Base-by-base conservation (phyloP, 2,888 invertebrate genomes). In the Aspidiotus rigidus region DNA sequence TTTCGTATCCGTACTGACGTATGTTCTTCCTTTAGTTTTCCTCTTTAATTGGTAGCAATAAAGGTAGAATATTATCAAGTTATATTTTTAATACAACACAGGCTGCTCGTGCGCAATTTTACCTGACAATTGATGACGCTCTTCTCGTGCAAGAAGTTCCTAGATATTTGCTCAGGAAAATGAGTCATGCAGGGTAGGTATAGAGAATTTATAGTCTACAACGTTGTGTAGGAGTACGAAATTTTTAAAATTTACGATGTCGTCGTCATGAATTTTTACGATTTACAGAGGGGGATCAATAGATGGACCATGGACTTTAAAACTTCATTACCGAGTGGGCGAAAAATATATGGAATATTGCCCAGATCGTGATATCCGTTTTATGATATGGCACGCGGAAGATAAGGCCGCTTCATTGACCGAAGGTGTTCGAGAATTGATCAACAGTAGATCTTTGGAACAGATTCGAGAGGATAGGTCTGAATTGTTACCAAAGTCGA, bases 381-480 rank as follows among this genome's bases (percentile, higher is more conserved):
- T 88, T 87, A 91, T 90, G 76, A 79, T 89, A 0, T 96, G 94
- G 93, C 85, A 88, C 72, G 91, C 91, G 0, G 81, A 85, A 76
- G 83, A 85, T 77, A 81, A 72, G 77, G 81, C 72, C 70, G 76
- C 73, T 62, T 75, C 74, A 40, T 74, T 74, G 56, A 75, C 39
- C 39, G 72, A 73, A 39, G 71, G 71, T 16, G 70, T 66, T 13
- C 69, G 72, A 59, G 75, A 77, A 56, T 72, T 80, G 2, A 78
- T 77, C 71, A 92, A 88, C 16, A 89, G 89, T 76, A 79, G 85
- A 0, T 80, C 86, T 75, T 78, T 95, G 70, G 91, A 93, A 77
- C 86, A 88, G 75, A 89, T 96, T 66, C 82, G 94, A 53, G 79
- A 77, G 60, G 76, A 84, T 42, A 60, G 67, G 71, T 63, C 41